Conservation (phyloP, 2,797 vertebrate genomes). For the Coregonus ussuriensis region DNA sequence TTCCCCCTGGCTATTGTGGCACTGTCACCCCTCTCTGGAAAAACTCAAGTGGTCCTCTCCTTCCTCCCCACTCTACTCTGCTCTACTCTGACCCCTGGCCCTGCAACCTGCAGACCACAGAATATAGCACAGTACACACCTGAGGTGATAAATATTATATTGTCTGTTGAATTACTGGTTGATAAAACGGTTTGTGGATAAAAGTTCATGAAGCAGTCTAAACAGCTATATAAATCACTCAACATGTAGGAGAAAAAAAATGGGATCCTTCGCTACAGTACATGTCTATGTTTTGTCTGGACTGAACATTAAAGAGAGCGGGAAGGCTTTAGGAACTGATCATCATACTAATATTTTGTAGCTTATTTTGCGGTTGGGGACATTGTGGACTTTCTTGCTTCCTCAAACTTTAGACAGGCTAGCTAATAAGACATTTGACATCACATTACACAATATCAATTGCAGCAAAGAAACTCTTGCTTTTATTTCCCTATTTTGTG, state of each 20-base stretch:
- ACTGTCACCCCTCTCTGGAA: slow-evolving; percentile 20
- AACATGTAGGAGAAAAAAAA: background rate
- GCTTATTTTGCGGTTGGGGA: background rate
- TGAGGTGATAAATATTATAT: background rate
- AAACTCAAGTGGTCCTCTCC: slow-evolving; percentile 54
- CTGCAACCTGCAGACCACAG: background rate
- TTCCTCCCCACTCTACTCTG: background rate
- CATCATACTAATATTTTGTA: background rate
- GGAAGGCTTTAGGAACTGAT: background rate
- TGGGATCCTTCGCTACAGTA: background rate
- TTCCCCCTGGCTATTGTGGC: background rate
- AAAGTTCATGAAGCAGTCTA: background rate
- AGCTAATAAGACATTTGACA: background rate
- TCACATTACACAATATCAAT: background rate
- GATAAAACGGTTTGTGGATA: background rate
- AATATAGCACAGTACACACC: background rate
- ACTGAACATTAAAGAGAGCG: background rate
- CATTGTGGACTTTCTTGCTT: slow-evolving; percentile 1
- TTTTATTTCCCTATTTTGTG: background rate
- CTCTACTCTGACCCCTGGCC: background rate
- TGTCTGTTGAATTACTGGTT: background rate
- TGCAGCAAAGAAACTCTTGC: background rate
- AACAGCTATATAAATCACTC: too few relatives aligned
- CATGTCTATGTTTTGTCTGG: background rate
- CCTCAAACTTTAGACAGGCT: background rate